These are phyloP conservation scores for Tragelaphus imberbis DNA, from an alignment of 2,113 vertebrate species.

Conservation along the genomic window DNA sequence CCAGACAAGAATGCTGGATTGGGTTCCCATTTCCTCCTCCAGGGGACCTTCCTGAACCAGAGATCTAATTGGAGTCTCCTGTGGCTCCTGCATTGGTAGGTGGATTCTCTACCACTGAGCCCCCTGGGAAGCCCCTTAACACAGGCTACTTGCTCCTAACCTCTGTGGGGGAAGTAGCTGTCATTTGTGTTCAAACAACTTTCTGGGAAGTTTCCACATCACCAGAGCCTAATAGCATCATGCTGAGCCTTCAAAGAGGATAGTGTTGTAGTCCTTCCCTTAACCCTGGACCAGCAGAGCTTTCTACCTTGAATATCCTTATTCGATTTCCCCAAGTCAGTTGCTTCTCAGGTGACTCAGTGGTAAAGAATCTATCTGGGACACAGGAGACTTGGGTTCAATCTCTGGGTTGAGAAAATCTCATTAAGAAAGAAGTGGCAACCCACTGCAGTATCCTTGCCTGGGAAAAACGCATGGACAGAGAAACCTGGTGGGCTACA, in stretches of 20 bases:
- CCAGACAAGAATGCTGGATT: background rate
- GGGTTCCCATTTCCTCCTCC: background rate
- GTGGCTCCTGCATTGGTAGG: background rate
- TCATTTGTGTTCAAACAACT: background rate
- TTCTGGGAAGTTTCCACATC: background rate
- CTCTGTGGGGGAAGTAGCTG: background rate
- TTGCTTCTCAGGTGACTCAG: background rate
- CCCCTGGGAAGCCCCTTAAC: background rate
- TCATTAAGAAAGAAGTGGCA: background rate
- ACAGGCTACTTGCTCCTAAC: too few species aligned
- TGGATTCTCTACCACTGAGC: background rate
- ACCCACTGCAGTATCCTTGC: background rate
- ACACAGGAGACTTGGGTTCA: background rate
- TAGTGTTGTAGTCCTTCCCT: background rate
- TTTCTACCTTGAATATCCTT: background rate
- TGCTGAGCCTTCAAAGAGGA: background rate
- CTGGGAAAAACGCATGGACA: background rate
- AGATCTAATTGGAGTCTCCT: background rate
- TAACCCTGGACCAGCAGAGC: background rate
- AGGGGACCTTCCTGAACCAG: background rate
- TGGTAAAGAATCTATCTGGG: background rate
- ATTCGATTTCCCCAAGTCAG: background rate
- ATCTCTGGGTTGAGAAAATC: background rate
- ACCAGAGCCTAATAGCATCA: background rate
- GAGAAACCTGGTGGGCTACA: background rate